Conservation (phyloP, 92 coral and sea anemone genomes). For the Chrysogorgia sp. region DNA sequence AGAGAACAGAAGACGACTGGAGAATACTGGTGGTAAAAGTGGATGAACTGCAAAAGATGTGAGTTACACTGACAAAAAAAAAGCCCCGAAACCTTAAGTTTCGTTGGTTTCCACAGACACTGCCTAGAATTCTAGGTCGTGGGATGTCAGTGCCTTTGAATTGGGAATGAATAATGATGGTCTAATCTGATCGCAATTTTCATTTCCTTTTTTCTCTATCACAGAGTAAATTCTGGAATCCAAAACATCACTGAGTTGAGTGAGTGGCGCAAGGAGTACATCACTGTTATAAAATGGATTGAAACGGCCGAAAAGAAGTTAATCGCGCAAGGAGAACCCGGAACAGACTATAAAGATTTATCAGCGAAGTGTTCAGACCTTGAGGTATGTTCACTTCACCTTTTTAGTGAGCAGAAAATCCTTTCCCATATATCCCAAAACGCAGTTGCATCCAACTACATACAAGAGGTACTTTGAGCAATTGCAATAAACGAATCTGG, state of each 20-base stretch:
- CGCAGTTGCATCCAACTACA: too few species aligned
- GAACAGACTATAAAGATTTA: slow-evolving; percentile 23
- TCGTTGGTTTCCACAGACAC: too few species aligned
- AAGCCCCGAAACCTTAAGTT: too few species aligned
- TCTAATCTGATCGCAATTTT: too few species aligned
- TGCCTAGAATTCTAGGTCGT: too few species aligned
- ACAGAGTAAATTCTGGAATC: slow-evolving; percentile 35
- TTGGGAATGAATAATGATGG: too few species aligned
- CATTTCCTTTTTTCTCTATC: background rate
- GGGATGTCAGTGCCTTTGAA: too few species aligned
- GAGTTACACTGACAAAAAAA: background rate
- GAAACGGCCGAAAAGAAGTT: slow-evolving; percentile 38
- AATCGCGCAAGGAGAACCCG: slow-evolving; percentile 32
- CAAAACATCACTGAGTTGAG: slow-evolving; percentile 36
- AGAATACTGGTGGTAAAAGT: slow-evolving; percentile 27
- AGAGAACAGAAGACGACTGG: slow-evolving; percentile 29
- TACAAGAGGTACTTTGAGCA: too few species aligned
- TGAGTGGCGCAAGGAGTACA: slow-evolving; percentile 42
- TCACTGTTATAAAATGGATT: slow-evolving; percentile 32
- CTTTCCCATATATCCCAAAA: too few species aligned
- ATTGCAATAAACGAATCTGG: too few species aligned
- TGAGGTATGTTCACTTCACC: slow-evolving; percentile 4
- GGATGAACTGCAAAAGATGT: slow-evolving; percentile 42
- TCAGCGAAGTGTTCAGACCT: slow-evolving; percentile 13
- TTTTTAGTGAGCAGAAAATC: background rate